Conservation (phyloP, 2,797 vertebrate genomes). For the Enteromius trimaculatus region DNA sequence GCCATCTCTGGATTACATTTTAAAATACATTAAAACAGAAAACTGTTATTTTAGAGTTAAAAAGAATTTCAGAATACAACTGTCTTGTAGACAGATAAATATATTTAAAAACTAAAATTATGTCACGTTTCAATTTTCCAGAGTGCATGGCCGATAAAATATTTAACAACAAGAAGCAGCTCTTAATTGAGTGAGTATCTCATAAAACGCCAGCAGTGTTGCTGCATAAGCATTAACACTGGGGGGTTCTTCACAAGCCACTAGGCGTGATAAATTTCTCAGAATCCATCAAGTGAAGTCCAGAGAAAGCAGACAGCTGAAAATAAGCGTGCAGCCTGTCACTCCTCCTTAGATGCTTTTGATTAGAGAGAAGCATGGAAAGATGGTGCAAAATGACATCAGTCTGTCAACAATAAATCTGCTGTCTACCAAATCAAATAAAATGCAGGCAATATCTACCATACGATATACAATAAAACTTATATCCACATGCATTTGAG, state of each 20-base stretch:
- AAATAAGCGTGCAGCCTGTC: background rate
- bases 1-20: background rate
- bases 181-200: background rate
- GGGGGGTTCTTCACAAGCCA: constrained; percentile 26
- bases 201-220: background rate
- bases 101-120: background rate
- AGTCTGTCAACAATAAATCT: background rate
- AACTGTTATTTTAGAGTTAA: background rate
- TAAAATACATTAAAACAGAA: background rate
- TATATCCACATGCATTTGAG: background rate
- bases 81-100: background rate
- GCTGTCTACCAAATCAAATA: background rate
- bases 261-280: background rate
- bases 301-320: background rate
- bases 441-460: background rate
- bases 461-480: background rate
- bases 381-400: background rate
- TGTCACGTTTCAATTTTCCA: background rate
- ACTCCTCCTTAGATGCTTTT: constrained; percentile 7
- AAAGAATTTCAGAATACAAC: background rate
- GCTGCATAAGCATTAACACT: background rate
- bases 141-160: background rate
- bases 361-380: background rate
- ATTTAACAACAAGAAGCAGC: background rate
- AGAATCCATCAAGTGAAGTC: constrained; percentile 20